These are phyloP conservation scores for Amphipoea lucens DNA, from an alignment of 2,888 invertebrate genomes.

Conservation along the genomic window DNA sequence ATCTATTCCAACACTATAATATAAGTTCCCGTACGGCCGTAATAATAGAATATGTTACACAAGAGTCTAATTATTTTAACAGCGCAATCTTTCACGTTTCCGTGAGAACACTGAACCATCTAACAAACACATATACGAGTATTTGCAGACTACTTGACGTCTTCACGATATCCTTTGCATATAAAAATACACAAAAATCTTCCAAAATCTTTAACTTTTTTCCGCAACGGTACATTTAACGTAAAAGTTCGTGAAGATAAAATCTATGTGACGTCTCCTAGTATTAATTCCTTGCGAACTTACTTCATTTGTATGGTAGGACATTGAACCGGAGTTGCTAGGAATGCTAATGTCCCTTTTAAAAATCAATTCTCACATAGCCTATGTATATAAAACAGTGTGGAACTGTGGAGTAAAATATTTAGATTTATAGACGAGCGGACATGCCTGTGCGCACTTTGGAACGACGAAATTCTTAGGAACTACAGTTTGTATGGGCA, in stretches of 20 bases:
- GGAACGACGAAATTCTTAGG: conserved; percentile 47
- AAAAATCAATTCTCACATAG: conserved; percentile 66
- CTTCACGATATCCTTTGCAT: conserved; percentile 35
- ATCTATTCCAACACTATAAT: conserved; percentile 8
- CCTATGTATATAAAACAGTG: conserved; percentile 35
- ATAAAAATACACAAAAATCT: conserved; percentile 34
- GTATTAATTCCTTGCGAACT: conserved; percentile 33
- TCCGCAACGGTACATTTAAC: conserved; percentile 40
- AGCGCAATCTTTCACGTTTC: conserved; percentile 30
- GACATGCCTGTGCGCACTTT: conserved; percentile 43
- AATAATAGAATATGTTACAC: conserved; percentile 30
- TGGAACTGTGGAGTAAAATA: conserved; percentile 38
- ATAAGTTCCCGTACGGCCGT: conserved; percentile 5
- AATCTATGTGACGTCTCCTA: conserved; percentile 36
- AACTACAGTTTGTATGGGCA: conserved; percentile 40
- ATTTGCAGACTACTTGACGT: conserved; percentile 46
- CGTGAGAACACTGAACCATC: conserved; percentile 35
- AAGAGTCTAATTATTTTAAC: conserved; percentile 45
- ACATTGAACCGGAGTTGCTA: conserved; percentile 38
- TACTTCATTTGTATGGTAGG: conserved; percentile 65
- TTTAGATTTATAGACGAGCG: conserved; percentile 51
- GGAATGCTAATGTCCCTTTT: conserved; percentile 67
- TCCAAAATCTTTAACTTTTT: conserved; percentile 26
- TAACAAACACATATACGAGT: conserved; percentile 30
- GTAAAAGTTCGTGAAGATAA: conserved; percentile 42